Evolutionary conservation across 2,797 vertebrate genomes (phyloP), one percentile per base, ranked within the genome.

Genomic region (Melanotaenia trifasciata): DNA sequence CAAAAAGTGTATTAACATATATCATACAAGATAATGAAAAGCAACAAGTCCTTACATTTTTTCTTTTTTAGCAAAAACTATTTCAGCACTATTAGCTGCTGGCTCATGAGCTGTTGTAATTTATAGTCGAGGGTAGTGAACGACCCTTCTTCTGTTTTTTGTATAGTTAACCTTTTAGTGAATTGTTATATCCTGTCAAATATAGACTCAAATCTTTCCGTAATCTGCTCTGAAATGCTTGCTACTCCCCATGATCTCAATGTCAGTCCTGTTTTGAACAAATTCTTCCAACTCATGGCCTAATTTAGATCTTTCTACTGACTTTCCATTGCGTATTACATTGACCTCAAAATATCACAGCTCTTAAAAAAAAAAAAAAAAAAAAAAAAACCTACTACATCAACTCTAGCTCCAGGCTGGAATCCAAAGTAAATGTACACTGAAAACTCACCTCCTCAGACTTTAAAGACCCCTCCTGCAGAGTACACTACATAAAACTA

Each of bases 261-360:
- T 82, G 81, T 32, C 50, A 36, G 57, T 36, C 40, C 58, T 32
- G 65, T 75, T 84, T 72, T 72, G 78, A 68, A 75, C 54, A 58
- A 50, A 10, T 70, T 72, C 65, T 67, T 58, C 60, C 64, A 66
- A 76, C 72, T 70, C 36, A 13, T 12, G 0, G 67, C 63, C 72
- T 70, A 74, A 82, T 84, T 76, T 72, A 58, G 43, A 47, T 76
- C 28, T 7, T 58, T 70, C 58, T 58, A 56, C 58, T 35, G 62
- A 78, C 30, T 80, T 64, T 62, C 62, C 12, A 1, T 40, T 32
- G 70, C n/a, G 8, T 57, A 70, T 63, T 77, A 35, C 18, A 74
- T n/a, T 8, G 10, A 75, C 72, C 57, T 67, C 26, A 45, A 61
- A 59, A 67, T 81, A 68, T 77, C 16, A n/a, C 67, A 54, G 38